Evolutionary conservation across 2,888 invertebrate genomes (phyloP).

Genomic region (Zele albiditarsus): DNA sequence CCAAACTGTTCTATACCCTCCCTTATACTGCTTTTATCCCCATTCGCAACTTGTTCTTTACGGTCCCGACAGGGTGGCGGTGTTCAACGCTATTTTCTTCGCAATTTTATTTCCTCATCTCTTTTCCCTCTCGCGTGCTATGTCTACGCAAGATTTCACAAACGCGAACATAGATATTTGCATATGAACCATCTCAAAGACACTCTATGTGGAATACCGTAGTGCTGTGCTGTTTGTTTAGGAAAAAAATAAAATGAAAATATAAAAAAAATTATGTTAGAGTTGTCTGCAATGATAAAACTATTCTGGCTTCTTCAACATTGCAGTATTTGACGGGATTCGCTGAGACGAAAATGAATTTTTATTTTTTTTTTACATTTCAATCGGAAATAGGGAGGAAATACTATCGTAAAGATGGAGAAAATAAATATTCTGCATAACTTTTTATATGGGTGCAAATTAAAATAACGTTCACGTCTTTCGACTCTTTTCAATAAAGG

Average conservation of each 20-base stretch:
- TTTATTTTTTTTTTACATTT: not conserved
- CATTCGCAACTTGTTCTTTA: conserved; percentile 30
- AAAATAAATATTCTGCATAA: no score
- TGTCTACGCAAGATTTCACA: conserved; percentile 25
- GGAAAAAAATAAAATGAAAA: not conserved
- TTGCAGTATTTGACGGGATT: not conserved
- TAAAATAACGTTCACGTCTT: no score
- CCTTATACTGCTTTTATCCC: conserved; percentile 19
- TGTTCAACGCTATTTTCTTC: conserved; percentile 4
- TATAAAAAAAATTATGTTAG: not conserved
- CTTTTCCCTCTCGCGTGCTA: not conserved
- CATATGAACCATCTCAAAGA: conserved; percentile 22
- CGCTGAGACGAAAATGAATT: not conserved
- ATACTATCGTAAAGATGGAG: no score
- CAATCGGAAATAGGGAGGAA: no score
- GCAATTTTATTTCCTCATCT: conserved; percentile 4
- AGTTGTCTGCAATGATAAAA: not conserved
- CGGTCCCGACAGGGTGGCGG: conserved; percentile 18
- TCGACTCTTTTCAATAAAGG: no score
- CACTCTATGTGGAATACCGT: not conserved
- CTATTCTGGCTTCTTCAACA: not conserved
- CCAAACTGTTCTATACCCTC: conserved; percentile 29
- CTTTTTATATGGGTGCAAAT: no score
- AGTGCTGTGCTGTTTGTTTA: not conserved
- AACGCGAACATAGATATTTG: conserved; percentile 26